Conservation (phyloP, 2,888 invertebrate species). For the Drosophila nigritarsus region DNA sequence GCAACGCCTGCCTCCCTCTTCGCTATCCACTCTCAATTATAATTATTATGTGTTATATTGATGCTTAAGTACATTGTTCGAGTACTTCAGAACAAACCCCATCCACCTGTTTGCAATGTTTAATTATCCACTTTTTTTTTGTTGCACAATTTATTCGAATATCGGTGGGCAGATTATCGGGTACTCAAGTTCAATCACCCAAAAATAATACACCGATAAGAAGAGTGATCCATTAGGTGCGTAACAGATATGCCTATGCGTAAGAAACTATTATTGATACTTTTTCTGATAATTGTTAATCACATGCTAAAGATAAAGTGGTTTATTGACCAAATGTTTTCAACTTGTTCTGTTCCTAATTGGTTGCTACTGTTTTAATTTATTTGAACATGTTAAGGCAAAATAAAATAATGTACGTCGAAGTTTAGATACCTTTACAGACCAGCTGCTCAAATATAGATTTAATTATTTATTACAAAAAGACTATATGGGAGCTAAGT, state of each 20-base stretch:
- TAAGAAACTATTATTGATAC: neutral
- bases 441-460: neutral
- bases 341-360: neutral
- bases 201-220: constrained; percentile 29
- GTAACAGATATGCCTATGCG: constrained; percentile 25
- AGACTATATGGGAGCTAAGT: neutral
- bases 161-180: constrained; percentile 17
- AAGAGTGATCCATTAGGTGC: constrained; percentile 17
- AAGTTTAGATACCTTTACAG: neutral
- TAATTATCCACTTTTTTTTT: constrained; percentile 2
- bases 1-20: constrained; percentile 32
- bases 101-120: neutral
- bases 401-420: neutral
- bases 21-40: constrained; percentile 59
- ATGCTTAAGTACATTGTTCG: constrained; percentile 58
- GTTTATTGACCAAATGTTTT: constrained; percentile 58
- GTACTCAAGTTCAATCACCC: constrained; percentile 40
- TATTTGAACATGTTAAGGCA: constrained; percentile 3
- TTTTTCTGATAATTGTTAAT: constrained; percentile 24
- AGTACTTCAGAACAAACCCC: constrained; percentile 9
- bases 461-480: neutral
- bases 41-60: constrained; percentile 78
- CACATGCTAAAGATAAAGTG: constrained; percentile 30
- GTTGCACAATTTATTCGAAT: neutral
- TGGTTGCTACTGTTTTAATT: constrained; percentile 34